Conservation (phyloP, 2,888 invertebrate genomes). For the Taenaris catops region DNA sequence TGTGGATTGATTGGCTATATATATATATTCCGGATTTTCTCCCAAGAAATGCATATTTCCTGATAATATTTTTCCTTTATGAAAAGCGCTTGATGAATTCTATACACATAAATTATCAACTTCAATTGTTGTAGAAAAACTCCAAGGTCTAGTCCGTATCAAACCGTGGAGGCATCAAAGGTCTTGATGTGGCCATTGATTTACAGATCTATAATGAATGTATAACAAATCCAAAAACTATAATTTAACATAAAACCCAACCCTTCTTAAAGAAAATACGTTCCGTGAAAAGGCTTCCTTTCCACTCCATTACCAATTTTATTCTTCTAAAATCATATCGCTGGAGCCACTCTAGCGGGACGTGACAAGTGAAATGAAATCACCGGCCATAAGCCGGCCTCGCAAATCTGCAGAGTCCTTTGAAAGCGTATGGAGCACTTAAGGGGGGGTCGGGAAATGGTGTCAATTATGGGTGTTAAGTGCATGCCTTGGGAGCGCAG, state of each 20-base stretch:
- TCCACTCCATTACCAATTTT: slow-evolving; percentile 76
- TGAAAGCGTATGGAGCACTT: slow-evolving; percentile 63
- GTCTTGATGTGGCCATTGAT: no score
- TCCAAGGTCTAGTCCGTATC: no score
- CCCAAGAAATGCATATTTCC: no score
- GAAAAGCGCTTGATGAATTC: no score
- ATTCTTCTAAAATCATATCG: slow-evolving; percentile 69
- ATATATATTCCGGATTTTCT: no score
- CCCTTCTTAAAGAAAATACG: slow-evolving; percentile 41
- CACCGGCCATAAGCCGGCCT: slow-evolving; percentile 67
- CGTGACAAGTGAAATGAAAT: slow-evolving; percentile 75
- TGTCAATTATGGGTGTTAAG: slow-evolving; percentile 76
- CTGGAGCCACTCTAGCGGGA: slow-evolving; percentile 58
- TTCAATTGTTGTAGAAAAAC: no score
- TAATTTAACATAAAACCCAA: slow-evolving; percentile 5
- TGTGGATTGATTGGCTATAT: no score
- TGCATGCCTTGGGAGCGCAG: slow-evolving; percentile 35
- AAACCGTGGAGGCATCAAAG: no score
- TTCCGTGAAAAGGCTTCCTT: slow-evolving; percentile 43
- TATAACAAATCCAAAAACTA: no score
- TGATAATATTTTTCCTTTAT: no score
- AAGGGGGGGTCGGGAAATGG: slow-evolving; percentile 64
- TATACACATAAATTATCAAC: no score
- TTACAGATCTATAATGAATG: no score
- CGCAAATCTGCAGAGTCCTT: slow-evolving; percentile 65